Evolutionary conservation across 2,113 vertebrate genomes (phyloP).

Genomic region (Synchiropus splendidus): DNA sequence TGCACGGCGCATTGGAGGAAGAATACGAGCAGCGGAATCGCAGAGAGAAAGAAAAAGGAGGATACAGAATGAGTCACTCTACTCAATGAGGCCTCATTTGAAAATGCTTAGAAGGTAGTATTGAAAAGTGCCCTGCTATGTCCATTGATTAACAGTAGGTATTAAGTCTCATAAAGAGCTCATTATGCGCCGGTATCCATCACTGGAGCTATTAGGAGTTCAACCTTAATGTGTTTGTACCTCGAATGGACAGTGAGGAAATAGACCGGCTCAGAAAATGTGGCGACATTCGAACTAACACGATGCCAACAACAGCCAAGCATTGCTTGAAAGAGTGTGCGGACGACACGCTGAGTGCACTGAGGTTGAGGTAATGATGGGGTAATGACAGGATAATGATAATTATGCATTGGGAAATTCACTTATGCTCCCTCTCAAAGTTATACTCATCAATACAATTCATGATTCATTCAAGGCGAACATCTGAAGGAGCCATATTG

Average conservation of each 20-base stretch:
- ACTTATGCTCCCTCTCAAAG: too few species aligned
- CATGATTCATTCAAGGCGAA: too few species aligned
- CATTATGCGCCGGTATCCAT: conserved; percentile 78
- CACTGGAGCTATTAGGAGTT: conserved; percentile 61
- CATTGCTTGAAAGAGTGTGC: conserved; percentile 4
- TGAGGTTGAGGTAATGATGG: too few species aligned
- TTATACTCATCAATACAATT: too few species aligned
- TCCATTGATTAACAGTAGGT: conserved; percentile 91
- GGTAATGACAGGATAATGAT: too few species aligned
- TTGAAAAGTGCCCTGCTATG: conserved; percentile 79
- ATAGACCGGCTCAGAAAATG: conserved; percentile 25
- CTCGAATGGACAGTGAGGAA: conserved; percentile 42
- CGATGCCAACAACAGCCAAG: conserved; percentile 17
- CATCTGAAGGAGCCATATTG: too few species aligned
- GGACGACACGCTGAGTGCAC: too few species aligned
- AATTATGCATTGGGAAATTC: too few species aligned
- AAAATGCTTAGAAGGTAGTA: conserved; percentile 82
- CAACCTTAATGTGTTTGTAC: conserved; percentile 59
- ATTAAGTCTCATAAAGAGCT: conserved; percentile 84
- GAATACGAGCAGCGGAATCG: conserved; percentile 10
- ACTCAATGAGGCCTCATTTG: conserved; percentile 89
- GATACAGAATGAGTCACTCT: conserved; percentile 69
- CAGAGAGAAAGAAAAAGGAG: conserved; percentile 11
- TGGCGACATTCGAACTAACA: conserved; percentile 25
- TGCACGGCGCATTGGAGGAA: conserved; percentile 10